phyloP scores from a whole-genome alignment of 2,797 vertebrate species.

The Spinus pinus region DNA sequence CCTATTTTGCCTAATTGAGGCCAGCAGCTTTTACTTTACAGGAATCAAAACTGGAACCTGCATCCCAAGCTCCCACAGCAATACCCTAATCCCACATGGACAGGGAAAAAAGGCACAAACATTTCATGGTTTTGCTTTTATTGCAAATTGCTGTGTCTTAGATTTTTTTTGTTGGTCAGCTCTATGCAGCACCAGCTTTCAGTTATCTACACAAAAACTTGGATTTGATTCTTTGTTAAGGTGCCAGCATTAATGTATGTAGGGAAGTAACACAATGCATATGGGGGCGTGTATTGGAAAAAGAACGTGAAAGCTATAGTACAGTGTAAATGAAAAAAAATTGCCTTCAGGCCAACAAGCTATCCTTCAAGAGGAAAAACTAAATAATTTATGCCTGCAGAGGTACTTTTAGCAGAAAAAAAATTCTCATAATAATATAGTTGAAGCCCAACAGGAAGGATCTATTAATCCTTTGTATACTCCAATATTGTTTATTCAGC shows the following conservation, averaged over 20 bases:
- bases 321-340: slow-evolving; percentile 59
- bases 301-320: slow-evolving; percentile 35
- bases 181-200: not conserved
- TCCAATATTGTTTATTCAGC: slow-evolving; percentile 50
- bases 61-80: not conserved
- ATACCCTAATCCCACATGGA: not conserved
- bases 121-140: not conserved
- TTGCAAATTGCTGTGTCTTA: not conserved
- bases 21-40: not conserved
- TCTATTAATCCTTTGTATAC: slow-evolving; percentile 51
- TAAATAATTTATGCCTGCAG: slow-evolving; percentile 56
- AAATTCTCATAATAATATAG: slow-evolving; percentile 56
- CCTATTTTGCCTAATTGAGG: not conserved
- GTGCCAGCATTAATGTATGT: not conserved
- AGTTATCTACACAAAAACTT: not conserved
- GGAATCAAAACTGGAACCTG: not conserved
- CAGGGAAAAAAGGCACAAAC: not conserved
- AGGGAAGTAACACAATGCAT: not conserved
- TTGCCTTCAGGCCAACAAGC: slow-evolving; percentile 31
- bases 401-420: slow-evolving; percentile 47
- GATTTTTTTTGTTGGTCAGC: not conserved
- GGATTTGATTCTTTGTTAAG: not conserved
- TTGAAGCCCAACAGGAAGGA: slow-evolving; percentile 3
- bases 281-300: not conserved
- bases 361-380: slow-evolving; percentile 62